A percentile compares a stretch with the other conserved stretches of the same genome.
phyloP scores from a whole-genome alignment of 1,140 invertebrate genomes.

The Drosophila subobscura region DNA sequence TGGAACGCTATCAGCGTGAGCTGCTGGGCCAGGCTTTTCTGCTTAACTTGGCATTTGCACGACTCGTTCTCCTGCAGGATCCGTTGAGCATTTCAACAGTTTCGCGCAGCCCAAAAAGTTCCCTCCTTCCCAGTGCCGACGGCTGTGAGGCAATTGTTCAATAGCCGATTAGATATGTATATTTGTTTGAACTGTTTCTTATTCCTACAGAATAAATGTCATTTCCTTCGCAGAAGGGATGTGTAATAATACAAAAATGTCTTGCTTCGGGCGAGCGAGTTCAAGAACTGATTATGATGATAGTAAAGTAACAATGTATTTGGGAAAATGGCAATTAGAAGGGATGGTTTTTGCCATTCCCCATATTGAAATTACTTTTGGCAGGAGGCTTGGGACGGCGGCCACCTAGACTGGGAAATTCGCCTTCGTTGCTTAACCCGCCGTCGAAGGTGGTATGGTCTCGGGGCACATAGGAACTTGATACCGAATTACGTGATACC shows the following conservation, averaged over 20 bases:
- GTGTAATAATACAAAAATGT: too few species aligned
- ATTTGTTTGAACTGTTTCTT: too few species aligned
- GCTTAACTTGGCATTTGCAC: conserved; percentile 70
- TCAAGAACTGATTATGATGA: too few species aligned
- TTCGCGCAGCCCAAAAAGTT: conserved; percentile 36
- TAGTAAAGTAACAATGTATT: too few species aligned
- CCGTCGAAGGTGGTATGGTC: conserved; percentile 28
- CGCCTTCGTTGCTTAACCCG: background rate
- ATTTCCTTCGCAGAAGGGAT: too few species aligned
- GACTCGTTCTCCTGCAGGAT: conserved; percentile 69
- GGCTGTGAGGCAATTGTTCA: background rate
- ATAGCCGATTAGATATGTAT: background rate
- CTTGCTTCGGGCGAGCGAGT: too few species aligned
- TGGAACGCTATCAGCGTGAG: conserved; percentile 68
- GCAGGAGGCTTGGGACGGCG: background rate
- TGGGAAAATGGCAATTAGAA: too few species aligned
- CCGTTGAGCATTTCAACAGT: conserved; percentile 50
- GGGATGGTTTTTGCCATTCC: background rate
- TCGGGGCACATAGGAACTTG: conserved; percentile 1
- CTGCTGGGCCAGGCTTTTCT: conserved; percentile 73
- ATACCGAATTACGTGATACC: background rate
- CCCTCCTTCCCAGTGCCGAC: background rate
- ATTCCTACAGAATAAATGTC: too few species aligned
- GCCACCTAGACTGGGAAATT: conserved; percentile 36
- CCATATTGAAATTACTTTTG: background rate